These are phyloP conservation scores for Ormia ochracea DNA, from an alignment of 2,888 invertebrate genomes.

Conservation along the genomic window DNA sequence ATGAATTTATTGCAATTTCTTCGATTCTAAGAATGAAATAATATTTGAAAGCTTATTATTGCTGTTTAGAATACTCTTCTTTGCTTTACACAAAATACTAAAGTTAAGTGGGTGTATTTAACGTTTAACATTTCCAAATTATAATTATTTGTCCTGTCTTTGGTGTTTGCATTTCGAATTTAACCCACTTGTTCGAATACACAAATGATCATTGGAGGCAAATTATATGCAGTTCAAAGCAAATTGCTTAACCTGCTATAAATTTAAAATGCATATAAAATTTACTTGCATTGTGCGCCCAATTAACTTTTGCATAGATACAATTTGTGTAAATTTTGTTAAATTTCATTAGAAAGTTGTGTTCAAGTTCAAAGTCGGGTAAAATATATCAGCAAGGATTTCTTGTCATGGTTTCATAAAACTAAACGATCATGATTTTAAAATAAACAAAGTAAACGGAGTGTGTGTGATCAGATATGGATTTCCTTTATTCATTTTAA, in stretches of 20 bases:
- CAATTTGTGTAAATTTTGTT: background rate
- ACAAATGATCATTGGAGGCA: background rate
- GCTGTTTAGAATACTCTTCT: background rate
- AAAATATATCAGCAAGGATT: background rate
- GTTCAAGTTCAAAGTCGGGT: background rate
- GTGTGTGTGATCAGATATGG: no score
- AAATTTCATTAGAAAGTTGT: background rate
- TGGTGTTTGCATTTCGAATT: slow-evolving; percentile 25
- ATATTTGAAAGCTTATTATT: slow-evolving; percentile 6
- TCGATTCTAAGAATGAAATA: slow-evolving; percentile 3
- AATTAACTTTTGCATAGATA: background rate
- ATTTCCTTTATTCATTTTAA: no score
- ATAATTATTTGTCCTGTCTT: slow-evolving; percentile 34
- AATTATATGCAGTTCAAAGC: background rate
- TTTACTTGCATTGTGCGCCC: background rate
- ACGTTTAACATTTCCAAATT: slow-evolving; percentile 15
- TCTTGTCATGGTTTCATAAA: background rate
- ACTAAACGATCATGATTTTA: no score
- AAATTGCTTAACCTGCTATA: slow-evolving; percentile 23
- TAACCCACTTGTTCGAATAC: slow-evolving; percentile 32
- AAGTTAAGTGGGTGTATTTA: slow-evolving; percentile 41
- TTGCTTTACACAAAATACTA: background rate
- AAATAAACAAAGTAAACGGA: no score
- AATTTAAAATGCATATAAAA: background rate
- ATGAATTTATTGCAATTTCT: slow-evolving; percentile 34